Base-by-base conservation (phyloP, 2,888 invertebrate genomes). In the Sarcophaga caerulescens region DNA sequence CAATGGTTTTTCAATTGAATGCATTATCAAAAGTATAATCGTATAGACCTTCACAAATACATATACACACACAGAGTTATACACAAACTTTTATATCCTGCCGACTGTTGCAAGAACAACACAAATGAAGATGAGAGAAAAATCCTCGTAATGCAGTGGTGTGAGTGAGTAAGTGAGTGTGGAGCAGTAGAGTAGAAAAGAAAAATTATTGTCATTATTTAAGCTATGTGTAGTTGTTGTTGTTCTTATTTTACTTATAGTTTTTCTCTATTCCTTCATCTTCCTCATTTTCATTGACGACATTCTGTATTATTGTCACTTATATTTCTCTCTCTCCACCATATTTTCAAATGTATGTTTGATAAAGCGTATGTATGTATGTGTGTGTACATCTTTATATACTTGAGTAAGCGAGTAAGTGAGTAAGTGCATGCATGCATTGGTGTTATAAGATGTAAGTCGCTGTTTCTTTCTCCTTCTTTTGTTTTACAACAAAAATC, bases 1-100 rank as follows among this genome's bases (percentile, higher is more conserved):
- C 89, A 92, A 92, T 92, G 92, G 91, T 91, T 92, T 92, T 89
- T 88, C 89, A 88, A 89, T 88, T 88, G 89, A 88, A 87, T 88
- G 88, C 87, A 80, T 85, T 82, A 87, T 76, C 85, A 82, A 77
- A 85, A 84, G 77, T 76, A 85, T 78, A 74, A 85, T 77, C 68
- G 47, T 14, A 78, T 23, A 80, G 14, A 63, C 35, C 35, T 35
- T 35, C 60, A 62, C 62, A 23, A 8, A 57, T 44, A 47, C 45
- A 68, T 21, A 57, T 10, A 73, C 66, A 45, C 35, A 17, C 71
- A 71, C 4, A 66, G 10, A 23, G 45, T 6, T 6, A 62, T 17
- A 45, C 11, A n/a, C 8, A 21, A 19, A 47, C 59, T 25, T 60
- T 12, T 19, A 52, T 19, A 57, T 21, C 60, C 23, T 21, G 52